Percentiles rank a stretch among this genome's conserved stretches.
Conservation (phyloP, 2,113 vertebrate species). For the Osmerus eperlanus region DNA sequence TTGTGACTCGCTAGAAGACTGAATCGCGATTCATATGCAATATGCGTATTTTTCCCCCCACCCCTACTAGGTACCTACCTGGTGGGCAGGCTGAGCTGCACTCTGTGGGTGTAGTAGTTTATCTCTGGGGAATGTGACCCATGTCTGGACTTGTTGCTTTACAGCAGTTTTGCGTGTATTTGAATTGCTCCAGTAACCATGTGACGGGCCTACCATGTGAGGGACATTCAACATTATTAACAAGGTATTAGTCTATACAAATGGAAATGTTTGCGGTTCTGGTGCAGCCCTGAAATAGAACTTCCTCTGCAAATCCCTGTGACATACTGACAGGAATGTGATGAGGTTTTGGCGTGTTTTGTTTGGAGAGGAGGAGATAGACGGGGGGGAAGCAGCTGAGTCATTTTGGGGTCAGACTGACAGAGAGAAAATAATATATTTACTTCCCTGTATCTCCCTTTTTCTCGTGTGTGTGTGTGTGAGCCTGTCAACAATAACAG, state of each 20-base stretch:
- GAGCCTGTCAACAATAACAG: constrained; percentile 47
- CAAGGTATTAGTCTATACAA: neutral
- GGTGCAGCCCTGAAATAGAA: neutral
- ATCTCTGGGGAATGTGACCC: constrained; percentile 5
- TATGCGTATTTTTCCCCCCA: too few species aligned
- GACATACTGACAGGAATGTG: constrained; percentile 21
- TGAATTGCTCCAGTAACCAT: neutral
- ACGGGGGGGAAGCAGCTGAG: neutral
- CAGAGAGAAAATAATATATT: neutral
- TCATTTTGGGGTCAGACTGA: constrained; percentile 43
- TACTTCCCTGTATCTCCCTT: neutral
- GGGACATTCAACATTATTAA: constrained; percentile 33
- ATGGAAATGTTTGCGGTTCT: constrained; percentile 9
- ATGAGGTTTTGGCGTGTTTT: constrained; percentile 22
- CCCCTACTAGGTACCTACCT: too few species aligned
- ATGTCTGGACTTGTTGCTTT: constrained; percentile 11
- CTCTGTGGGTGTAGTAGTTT: constrained; percentile 4
- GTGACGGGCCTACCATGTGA: constrained; percentile 3
- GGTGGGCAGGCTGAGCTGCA: too few species aligned
- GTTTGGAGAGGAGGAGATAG: constrained; percentile 4
- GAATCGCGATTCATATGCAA: too few species aligned
- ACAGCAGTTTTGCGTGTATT: constrained; percentile 22
- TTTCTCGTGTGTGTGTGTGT: constrained; percentile 21
- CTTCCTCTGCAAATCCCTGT: constrained; percentile 11
- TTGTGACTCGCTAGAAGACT: too few species aligned